Evolutionary conservation across 2,888 invertebrate species (phyloP), one percentile per base, ranked within the genome.

Genomic region (Drosophila anomelani): DNA sequence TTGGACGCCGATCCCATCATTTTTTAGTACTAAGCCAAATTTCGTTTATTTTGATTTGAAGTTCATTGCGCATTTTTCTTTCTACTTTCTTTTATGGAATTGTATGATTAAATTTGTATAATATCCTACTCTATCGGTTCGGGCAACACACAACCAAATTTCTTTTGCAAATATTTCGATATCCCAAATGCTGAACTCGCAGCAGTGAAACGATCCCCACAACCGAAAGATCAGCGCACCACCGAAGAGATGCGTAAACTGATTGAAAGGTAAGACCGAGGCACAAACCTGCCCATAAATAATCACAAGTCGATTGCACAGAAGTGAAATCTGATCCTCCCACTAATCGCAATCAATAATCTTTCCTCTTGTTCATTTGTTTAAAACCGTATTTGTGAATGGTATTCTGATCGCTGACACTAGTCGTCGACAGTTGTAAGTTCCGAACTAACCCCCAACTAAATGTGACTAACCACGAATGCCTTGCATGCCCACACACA

Each of bases 191-290:
- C 53, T 62, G 62, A 76, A 67, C 67, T 49, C 75, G 81, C 90
- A 92, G 92, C 93, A 88, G 93, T 94, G 94, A 95, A 94, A 93
- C 94, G 95, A 93, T 94, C 94, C 93, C 95, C 95, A 93, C 94
- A 94, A 93, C 94, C 94, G 94, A 97, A 97, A 96, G 97, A 97
- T 95, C 96, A 96, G 94, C 96, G 97, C 95, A 95, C 96, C 94
- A 96, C 96, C 94, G 98, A 97, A 95, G 97, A 97, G 95, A 97
- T 97, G 96, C 96, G 98, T 94, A 97, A 97, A 95, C 96, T 97
- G 94, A 96, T 98, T 94, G 98, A 98, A 96, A 97, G 97, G 97
- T 97, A 95, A 96, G 82, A 88, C 26, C 46, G 44, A 13, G 36
- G 60, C 26, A 72, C 43, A 32, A 47, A 26, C 29, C 39, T 17